Base-by-base conservation (phyloP, 2,797 vertebrate species). In the Champsocephalus gunnari region DNA sequence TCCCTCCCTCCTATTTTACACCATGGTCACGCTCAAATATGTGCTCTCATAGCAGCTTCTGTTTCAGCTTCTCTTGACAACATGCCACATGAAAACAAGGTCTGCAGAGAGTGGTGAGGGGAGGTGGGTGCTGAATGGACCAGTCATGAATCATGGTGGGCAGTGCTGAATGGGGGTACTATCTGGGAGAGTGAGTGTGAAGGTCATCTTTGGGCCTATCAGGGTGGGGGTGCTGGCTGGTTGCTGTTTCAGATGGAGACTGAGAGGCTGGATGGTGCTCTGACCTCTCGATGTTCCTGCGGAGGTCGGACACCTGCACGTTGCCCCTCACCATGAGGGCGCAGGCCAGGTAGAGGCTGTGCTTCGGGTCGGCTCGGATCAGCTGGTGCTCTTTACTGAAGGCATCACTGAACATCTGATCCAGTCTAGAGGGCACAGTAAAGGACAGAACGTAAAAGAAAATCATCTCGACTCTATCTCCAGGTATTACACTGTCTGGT, bases 391-490 rank as follows among this genome's bases (percentile, higher is more conserved):
- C 96, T 93, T 96, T 99, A 71, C 96, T 97, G 90, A 99, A 99
- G 10, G 96, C 97, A 75, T 99, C 97, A 57, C 96, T 97, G 93
- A 99, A 99, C 97, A 99, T 98, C 88, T 99, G 98, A 92, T 99
- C 97, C 93, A 99, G 83, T 75, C 98, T 99, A 44, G 24, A 80
- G 28, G 10, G 12, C 6, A 71, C 6, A 56, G 32, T 16, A 1
- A 71, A 13, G 70, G 4, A 68, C 4, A 41, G 7, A 5, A 19
- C 14, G 54, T n/a, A 11, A 14, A 41, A 21, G 3, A 51, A 50
- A 64, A 9, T 24, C 11, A 49, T 47, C 28, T 12, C 21, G 5
- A 70, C 10, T 14, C 57, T 11, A 44, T 10, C 24, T 63, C 12
- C 49, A 50, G 17, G 10, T 28, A 54, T 28, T 24, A 0, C 28